Evolutionary conservation across 2,797 vertebrate genomes (phyloP).

Genomic region (Esox masquinongy): DNA sequence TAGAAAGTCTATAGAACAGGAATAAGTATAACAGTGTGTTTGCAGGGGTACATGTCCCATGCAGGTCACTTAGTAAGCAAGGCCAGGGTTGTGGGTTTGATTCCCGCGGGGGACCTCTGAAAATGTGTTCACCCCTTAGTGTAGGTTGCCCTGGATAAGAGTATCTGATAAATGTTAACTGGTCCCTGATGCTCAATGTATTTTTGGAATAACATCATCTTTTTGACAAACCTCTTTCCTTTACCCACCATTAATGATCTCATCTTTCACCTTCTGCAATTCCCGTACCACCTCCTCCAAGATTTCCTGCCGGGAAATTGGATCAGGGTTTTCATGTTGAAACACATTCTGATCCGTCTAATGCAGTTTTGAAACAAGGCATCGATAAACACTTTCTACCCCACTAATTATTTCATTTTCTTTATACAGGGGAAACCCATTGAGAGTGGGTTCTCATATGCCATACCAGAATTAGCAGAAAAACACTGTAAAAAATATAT

Average conservation of each 20-base stretch:
- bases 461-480: too few relatives aligned
- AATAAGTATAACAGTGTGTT: not conserved
- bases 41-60: too few relatives aligned
- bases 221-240: not conserved
- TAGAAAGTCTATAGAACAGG: not conserved
- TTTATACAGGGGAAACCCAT: not conserved
- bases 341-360: not conserved
- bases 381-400: too few relatives aligned
- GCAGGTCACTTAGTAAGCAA: too few relatives aligned
- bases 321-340: not conserved
- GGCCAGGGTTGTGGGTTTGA: too few relatives aligned
- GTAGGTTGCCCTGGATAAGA: too few relatives aligned
- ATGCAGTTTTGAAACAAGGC: not conserved
- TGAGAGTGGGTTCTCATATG: too few relatives aligned
- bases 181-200: not conserved
- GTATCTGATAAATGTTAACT: not conserved
- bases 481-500: too few relatives aligned
- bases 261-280: slow-evolving; percentile 98
- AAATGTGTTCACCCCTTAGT: too few relatives aligned
- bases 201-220: not conserved
- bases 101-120: too few relatives aligned
- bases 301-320: slow-evolving; percentile 84
- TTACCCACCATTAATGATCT: slow-evolving; percentile 95
- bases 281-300: slow-evolving; percentile 98
- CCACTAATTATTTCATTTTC: too few relatives aligned